Base-by-base conservation (phyloP, 1,140 invertebrate species). In the Melanaphis sacchari region DNA sequence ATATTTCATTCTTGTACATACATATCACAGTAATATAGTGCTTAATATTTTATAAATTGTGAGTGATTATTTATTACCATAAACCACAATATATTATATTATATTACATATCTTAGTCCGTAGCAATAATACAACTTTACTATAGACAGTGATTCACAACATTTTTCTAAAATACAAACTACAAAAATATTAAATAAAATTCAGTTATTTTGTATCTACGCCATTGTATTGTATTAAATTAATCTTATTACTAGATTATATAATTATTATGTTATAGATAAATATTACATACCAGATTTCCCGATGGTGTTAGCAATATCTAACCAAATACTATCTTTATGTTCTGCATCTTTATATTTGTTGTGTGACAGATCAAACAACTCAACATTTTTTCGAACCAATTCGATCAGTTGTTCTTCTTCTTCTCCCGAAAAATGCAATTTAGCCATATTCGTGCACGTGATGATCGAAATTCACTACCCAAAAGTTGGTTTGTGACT, bases 261-360 rank as follows among this genome's bases (percentile, higher is more conserved):
- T 82, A n/a, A n/a, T n/a, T n/a, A 82, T 82, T 82, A 82, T 82
- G 22, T 82, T 38, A 82, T 82, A 82, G n/a, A 40, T 82, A 82
- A 82, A 22, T 82, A 38, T 38, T 40, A 38, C 76, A 38, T 82
- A 82, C 76, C 76, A 82, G 36, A 82, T 82, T 82, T 82, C 36
- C 36, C 76, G 6, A 82, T 40, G 21, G 36, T 38, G 76, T 82
- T 82, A 38, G 36, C n/a, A 82, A 82, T 82, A 82, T 40, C 18
- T 2, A 38, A 38, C 76, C 76, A 82, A 82, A 82, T 82, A 38
- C 2, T 38, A 22, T 82, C 76, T 82, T 82, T 82, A 40, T 82
- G 76, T 38, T 82, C n/a, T 82, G 76, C n/a, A 38, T 82, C 76
- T 82, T 82, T 82, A 82, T 82, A 82, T 82, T 82, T 82, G 36